These are phyloP conservation scores for Grallaria varia DNA, from an alignment of 2,113 vertebrate species.

Conservation along the genomic window DNA sequence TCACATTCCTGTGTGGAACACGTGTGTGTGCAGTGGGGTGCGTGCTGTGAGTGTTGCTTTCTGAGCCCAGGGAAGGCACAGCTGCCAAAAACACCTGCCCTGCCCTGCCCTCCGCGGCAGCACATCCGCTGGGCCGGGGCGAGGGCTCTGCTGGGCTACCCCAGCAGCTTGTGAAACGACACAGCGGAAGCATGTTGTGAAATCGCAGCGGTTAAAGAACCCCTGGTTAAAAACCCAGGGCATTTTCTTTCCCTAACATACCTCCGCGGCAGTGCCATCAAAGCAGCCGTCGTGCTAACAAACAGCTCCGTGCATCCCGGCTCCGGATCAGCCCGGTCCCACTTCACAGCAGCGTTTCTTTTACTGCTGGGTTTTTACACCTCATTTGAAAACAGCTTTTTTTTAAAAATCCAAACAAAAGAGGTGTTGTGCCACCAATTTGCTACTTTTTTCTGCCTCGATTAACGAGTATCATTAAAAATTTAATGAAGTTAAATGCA, in stretches of 20 bases:
- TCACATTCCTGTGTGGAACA: rapidly evolving
- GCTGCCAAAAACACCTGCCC: neutral
- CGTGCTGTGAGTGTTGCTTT: rapidly evolving
- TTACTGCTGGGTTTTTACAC: neutral
- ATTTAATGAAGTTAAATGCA: neutral
- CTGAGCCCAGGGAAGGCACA: neutral
- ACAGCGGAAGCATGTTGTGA: rapidly evolving
- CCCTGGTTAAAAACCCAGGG: neutral
- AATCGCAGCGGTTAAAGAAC: rapidly evolving
- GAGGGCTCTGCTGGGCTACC: neutral
- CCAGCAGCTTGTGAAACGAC: neutral
- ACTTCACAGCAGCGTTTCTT: neutral
- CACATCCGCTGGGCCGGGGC: neutral
- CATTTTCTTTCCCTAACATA: neutral
- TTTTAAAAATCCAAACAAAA: neutral
- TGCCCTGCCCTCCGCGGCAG: neutral
- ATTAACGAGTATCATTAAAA: neutral
- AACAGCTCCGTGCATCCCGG: neutral
- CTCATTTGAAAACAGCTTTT: neutral
- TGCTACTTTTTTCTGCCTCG: neutral
- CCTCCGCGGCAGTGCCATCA: neutral
- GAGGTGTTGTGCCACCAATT: neutral
- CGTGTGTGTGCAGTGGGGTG: rapidly evolving
- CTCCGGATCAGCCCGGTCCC: neutral
- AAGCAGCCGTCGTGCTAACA: neutral